phyloP scores from a whole-genome alignment of 2,888 invertebrate species.

The Meandrusa payeni region DNA sequence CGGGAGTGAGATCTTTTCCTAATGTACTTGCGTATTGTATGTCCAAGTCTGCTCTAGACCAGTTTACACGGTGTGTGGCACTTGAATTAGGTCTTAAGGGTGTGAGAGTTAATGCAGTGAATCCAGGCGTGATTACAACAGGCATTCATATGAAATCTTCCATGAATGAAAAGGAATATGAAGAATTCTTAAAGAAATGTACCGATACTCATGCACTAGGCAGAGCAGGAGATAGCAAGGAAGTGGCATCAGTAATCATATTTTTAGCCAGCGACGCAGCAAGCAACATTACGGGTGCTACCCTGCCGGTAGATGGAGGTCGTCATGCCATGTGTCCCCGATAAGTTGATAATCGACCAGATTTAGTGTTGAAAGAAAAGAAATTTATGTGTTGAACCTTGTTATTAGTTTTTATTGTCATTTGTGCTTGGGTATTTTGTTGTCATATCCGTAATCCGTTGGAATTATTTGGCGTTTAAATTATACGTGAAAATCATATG shows the following conservation, averaged over 20 bases:
- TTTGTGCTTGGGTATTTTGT: no score
- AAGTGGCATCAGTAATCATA: slow-evolving; percentile 93
- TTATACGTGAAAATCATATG: no score
- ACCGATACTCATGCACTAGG: slow-evolving; percentile 94
- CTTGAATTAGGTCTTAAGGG: slow-evolving; percentile 89
- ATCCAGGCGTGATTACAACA: slow-evolving; percentile 96
- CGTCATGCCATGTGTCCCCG: slow-evolving; percentile 93
- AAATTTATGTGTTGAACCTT: no score
- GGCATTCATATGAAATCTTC: slow-evolving; percentile 91
- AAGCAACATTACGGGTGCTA: slow-evolving; percentile 92
- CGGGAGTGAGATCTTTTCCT: slow-evolving; percentile 92
- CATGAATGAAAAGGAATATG: slow-evolving; percentile 89
- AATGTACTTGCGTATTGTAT: slow-evolving; percentile 94
- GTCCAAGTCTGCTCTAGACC: slow-evolving; percentile 96
- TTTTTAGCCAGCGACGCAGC: slow-evolving; percentile 93
- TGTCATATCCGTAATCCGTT: no score
- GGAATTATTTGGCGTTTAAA: no score
- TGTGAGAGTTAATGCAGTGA: slow-evolving; percentile 93
- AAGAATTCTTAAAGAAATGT: slow-evolving; percentile 89
- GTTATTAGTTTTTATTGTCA: no score
- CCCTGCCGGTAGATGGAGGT: slow-evolving; percentile 93
- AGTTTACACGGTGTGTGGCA: slow-evolving; percentile 94
- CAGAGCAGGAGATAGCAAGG: slow-evolving; percentile 89
- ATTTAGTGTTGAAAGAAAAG: no score
- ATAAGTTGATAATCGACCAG: slow-evolving; percentile 42